Evolutionary conservation across 2,797 vertebrate genomes (phyloP).

Genomic region (Hippoglossus hippoglossus): DNA sequence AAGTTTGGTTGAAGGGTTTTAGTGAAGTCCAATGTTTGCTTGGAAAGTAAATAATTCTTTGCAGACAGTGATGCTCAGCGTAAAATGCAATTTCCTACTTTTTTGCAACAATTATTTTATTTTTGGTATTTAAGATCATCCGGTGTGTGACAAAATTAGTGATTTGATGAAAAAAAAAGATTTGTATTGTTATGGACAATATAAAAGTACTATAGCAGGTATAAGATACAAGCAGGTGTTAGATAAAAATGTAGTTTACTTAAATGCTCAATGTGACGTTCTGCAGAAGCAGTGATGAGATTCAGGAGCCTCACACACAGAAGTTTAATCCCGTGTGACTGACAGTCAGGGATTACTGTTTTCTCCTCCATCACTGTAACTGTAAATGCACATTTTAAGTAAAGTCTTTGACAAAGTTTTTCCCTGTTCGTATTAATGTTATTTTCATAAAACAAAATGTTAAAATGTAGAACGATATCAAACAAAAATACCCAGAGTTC

Average conservation of each 20-base stretch:
- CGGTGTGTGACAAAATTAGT: neutral
- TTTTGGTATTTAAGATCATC: neutral
- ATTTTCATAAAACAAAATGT: neutral
- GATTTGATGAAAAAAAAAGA: too few species aligned
- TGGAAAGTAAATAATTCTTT: neutral
- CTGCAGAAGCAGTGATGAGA: neutral
- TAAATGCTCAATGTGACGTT: slow-evolving; percentile 1
- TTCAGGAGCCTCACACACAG: too few species aligned
- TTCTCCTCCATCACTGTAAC: neutral
- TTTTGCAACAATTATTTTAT: neutral
- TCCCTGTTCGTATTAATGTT: too few species aligned
- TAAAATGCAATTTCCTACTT: neutral
- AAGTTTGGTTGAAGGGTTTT: slow-evolving; percentile 11
- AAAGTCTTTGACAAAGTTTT: neutral
- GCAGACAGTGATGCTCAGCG: neutral
- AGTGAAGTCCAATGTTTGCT: slow-evolving; percentile 8
- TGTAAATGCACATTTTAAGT: neutral
- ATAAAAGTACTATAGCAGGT: neutral
- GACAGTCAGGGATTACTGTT: neutral
- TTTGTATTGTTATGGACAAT: too few species aligned
- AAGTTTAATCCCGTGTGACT: too few species aligned
- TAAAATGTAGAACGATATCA: neutral
- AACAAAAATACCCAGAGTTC: too few species aligned
- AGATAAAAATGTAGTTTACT: slow-evolving; percentile 3
- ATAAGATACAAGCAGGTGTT: neutral